Base-by-base conservation (phyloP, 2,113 vertebrate genomes). In the Fukomys damarensis region DNA sequence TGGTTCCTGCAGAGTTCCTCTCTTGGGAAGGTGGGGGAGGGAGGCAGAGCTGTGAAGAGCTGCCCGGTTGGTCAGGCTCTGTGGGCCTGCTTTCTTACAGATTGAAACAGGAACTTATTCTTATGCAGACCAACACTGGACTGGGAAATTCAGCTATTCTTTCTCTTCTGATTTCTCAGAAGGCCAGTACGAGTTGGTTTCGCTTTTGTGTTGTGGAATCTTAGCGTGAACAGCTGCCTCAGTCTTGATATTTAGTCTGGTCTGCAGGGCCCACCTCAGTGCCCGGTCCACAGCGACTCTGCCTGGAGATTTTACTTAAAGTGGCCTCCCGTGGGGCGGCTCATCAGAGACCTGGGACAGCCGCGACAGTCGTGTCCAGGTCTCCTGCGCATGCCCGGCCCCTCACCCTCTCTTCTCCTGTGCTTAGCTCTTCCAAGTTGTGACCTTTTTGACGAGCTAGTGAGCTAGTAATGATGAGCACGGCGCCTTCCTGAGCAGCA, bases 281-380 rank as follows among this genome's bases (percentile, higher is more conserved):
- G 49, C 26, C 41, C 61, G 56, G 49, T 56, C 12, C 13, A 26
- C 52, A 56, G 3, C 17, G 0, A 26, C 16, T 7, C 11, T 2
- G 2, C 5, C 28, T 5, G 5, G 4, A 19, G 7, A 30, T 77
- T 16, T 30, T 77, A 46, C 28, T 49, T 28, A 77, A 30, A 26
- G 7, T 12, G 17, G 22, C 54, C 7, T 59, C 24, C 43, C 30
- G 8, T 13, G n/a, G 58, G 22, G 65, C 43, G 30, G 1, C 52
- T 46, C 58, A 46, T 35, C 46, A 24, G 26, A 41, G 12, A 2
- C 32, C 6, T 49, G 28, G 19, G 26, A 28, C 1, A 22, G 35
- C 46, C 61, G 5, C 6, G 56, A 49, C 28, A 9, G 22, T 3
- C 35, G 16, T 0, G 17, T 4, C 54, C 28, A 20, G 0, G 5